Base-by-base conservation (phyloP, 2,113 vertebrate species). In the Platysternon megacephalum region DNA sequence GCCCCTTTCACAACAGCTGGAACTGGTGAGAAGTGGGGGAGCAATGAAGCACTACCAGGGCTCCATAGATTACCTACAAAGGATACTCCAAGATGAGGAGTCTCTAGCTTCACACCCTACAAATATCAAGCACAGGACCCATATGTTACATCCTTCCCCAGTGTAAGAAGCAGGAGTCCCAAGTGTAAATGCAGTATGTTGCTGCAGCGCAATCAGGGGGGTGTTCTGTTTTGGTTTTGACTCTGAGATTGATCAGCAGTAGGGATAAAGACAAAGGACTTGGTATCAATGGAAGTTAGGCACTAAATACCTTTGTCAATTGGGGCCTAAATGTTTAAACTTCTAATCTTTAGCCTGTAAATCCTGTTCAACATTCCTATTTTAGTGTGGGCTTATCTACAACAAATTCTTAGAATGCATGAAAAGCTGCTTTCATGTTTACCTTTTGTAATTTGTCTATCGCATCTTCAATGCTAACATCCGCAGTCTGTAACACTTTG, bases 371-470 rank as follows among this genome's bases (percentile, higher is more conserved):
- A 72, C n/a, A 72, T 72, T 72, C n/a, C 35, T 39, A 22, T 39
- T 72, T 12, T 22, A 86, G 81, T 49, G 84, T 56, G 12, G 42
- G 29, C 17, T 26, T 42, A 56, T 88, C 65, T 68, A 0, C 13
- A 72, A 79, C 0, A 0, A 95, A 21, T 58, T 89, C 61, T 11
- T 49, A 86, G 65, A 35, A 51, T 56, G 48, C 88, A 94, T 80
- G 87, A 52, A 51, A n/a, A 56, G 26, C 11, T n/a, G 52, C 1
- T 1, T 44, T 81, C 24, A 29, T 32, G n/a, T 96, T 96, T 76
- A 99, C 99, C 99, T 99, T 99, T 98, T 99, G 99, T 58, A 99
- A 97, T 91, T 99, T 99, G 93, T 99, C 99, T 95, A 99, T 99
- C 99, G 99, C 99, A 93, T 99, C 99, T 97, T 99, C 99, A 55